Base-by-base conservation (phyloP, 2,113 vertebrate genomes). In the Halichoerus grypus region DNA sequence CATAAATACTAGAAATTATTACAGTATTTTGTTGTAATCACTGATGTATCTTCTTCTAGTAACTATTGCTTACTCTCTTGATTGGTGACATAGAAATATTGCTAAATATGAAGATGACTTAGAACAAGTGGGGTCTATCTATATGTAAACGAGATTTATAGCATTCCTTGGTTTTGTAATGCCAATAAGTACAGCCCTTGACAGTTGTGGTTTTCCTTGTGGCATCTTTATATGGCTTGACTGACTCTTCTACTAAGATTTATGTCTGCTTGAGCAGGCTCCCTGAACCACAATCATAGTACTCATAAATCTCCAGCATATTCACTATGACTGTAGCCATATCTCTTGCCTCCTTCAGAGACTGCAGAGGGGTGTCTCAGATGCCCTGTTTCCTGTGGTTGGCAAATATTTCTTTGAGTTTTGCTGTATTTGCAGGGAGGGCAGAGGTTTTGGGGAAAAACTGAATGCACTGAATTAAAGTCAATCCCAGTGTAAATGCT, bases 231-330 rank as follows among this genome's bases (percentile, higher is more conserved):
- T 81, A 96, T 97, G 96, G 81, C 95, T 97, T 98, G 91, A 77
- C 95, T 98, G 98, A 98, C 95, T 98, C 97, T 82, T 97, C 95
- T 88, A 96, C 69, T 91, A 98, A 97, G 98, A 99, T 98, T 98
- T 98, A 98, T 96, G 80, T 94, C 84, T 91, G 81, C 94, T 94
- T 88, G 93, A 98, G 90, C 94, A 72, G 51, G 81, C 83, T 98
- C 94, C 97, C 97, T 94, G 97, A 97, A 97, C 98, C 97, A 97
- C 96, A 97, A 31, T 98, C 97, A 91, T 1, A 91, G 95, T 61
- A 46, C 89, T 95, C 80, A 93, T 98, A 98, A 98, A 98, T 98
- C 98, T 88, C 84, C 33, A 93, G 94, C 84, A 94, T 95, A 95
- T 90, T 98, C 97, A 71, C 36, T 57, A 26, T 46, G 89, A 93